phyloP scores from a whole-genome alignment of 2,113 vertebrate species.

The Lagenorhynchus albirostris region DNA sequence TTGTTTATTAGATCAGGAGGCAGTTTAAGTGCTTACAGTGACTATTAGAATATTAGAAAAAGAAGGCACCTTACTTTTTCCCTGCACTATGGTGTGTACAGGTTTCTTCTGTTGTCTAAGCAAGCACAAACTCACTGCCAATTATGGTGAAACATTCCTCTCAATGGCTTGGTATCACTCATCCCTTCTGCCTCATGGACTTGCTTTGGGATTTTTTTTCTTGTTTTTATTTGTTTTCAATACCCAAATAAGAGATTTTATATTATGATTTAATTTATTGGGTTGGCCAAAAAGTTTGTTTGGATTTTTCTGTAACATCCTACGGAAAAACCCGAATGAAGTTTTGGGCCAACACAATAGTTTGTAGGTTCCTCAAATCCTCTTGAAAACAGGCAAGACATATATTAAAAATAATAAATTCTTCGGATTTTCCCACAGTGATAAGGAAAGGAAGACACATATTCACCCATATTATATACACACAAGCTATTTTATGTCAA shows the following conservation, averaged over 20 bases:
- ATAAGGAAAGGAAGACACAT: not conserved
- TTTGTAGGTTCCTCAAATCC: not conserved
- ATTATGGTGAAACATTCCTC: not conserved
- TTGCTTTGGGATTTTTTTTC: not conserved
- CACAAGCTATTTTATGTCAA: not conserved
- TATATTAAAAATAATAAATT: not conserved
- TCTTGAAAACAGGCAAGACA: not conserved
- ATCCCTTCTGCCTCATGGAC: not conserved
- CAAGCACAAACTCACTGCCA: not conserved
- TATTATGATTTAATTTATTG: not conserved
- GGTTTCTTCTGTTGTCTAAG: not conserved
- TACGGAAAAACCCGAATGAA: too few relatives aligned
- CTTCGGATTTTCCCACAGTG: not conserved
- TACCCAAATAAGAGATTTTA: not conserved
- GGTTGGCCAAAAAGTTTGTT: too few relatives aligned
- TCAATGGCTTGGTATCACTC: not conserved
- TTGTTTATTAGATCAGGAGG: not conserved
- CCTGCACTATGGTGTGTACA: not conserved
- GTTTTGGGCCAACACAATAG: too few relatives aligned
- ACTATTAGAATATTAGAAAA: not conserved
- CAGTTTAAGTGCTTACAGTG: not conserved
- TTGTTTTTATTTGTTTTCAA: not conserved
- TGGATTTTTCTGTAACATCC: too few relatives aligned
- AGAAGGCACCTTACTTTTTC: not conserved
- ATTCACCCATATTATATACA: not conserved